Conservation (phyloP, 2,113 vertebrate species). For the Clarias macrocephalus region DNA sequence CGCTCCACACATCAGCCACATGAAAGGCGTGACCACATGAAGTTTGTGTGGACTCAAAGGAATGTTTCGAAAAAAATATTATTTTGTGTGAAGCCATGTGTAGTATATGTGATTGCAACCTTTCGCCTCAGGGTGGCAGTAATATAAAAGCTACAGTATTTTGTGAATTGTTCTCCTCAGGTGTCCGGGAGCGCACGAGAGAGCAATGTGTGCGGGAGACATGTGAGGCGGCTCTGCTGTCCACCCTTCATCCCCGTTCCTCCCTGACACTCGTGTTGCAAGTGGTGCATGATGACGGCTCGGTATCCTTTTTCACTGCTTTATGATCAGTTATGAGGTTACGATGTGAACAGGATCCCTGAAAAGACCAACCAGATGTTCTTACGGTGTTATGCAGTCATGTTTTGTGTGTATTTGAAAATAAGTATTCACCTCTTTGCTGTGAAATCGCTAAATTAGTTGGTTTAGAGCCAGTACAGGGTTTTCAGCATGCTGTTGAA, state of each 20-base stretch:
- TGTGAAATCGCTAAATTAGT: background rate
- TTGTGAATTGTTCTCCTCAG: constrained; percentile 60
- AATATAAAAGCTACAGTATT: background rate
- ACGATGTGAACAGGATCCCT: background rate
- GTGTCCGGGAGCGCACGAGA: constrained; percentile 80
- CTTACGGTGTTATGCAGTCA: background rate
- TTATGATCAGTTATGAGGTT: background rate
- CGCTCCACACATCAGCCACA: background rate
- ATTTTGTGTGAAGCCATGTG: background rate
- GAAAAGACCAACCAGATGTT: background rate
- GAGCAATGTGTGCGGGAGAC: constrained; percentile 87
- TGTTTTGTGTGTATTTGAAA: no score
- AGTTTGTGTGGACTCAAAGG: background rate
- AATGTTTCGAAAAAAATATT: background rate
- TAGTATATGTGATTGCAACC: background rate
- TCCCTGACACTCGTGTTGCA: constrained; percentile 87
- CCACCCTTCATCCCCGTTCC: constrained; percentile 83
- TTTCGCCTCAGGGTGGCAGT: constrained; percentile 55
- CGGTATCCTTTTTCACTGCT: constrained; percentile 80
- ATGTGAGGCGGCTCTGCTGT: constrained; percentile 78
- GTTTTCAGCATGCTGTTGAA: background rate
- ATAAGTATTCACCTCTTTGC: background rate
- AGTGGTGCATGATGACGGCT: constrained; percentile 84
- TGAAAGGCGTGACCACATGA: background rate
- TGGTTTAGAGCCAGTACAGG: background rate